Conservation (phyloP, 1,140 invertebrate genomes). For the Ostrea edulis region DNA sequence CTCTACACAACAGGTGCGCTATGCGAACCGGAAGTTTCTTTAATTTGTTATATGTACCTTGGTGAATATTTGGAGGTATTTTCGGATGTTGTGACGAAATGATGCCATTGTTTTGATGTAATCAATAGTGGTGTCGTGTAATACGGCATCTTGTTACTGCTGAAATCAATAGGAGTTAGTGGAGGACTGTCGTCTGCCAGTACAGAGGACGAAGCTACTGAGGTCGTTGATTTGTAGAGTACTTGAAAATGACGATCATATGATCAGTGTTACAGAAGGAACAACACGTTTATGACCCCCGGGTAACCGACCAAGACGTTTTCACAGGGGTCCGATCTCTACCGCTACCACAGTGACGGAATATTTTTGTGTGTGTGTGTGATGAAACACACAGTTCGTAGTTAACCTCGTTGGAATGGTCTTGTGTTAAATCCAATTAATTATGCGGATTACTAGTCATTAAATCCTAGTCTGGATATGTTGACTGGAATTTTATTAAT, state of each 20-base stretch:
- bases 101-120: conserved; percentile 25
- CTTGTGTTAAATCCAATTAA: neutral
- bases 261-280: conserved; percentile 7
- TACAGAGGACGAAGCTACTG: neutral
- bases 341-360: neutral
- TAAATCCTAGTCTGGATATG: conserved; percentile 13
- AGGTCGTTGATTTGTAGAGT: conserved; percentile 19
- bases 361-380: neutral
- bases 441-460: conserved; percentile 6
- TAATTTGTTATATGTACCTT: neutral
- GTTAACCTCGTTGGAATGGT: neutral
- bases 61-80: neutral
- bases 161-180: conserved; percentile 1
- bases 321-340: neutral
- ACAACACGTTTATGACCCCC: conserved; percentile 3
- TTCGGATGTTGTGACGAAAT: neutral
- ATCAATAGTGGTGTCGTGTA: conserved; percentile 22
- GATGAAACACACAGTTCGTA: neutral
- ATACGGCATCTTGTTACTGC: neutral
- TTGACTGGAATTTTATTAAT: conserved; percentile 20
- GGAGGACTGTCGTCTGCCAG: conserved; percentile 18
- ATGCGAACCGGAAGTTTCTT: conserved; percentile 5
- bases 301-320: neutral
- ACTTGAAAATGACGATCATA: neutral
- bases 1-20: conserved; percentile 4